These are phyloP conservation scores for Amia ocellicauda DNA, from an alignment of 2,113 vertebrate genomes.

Conservation along the genomic window DNA sequence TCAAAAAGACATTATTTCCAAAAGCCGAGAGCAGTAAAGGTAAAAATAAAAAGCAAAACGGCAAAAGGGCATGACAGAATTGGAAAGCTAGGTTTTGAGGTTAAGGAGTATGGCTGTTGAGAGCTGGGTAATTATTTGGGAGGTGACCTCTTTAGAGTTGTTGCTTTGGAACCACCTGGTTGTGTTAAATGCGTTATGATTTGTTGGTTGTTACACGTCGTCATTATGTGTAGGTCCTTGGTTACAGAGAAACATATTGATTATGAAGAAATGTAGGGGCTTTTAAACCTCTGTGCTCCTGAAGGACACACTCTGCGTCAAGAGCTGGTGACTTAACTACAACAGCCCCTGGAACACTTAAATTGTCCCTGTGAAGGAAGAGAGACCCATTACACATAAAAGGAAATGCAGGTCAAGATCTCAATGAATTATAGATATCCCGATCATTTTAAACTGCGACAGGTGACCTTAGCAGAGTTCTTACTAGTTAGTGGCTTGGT, in stretches of 20 bases:
- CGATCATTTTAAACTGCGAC: neutral
- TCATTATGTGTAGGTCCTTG: conserved; percentile 1
- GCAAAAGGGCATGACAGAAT: no score
- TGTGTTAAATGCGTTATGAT: conserved; percentile 12
- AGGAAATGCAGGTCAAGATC: conserved; percentile 12
- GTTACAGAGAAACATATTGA: conserved; percentile 14
- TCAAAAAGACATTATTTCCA: no score
- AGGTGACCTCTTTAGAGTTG: conserved; percentile 13
- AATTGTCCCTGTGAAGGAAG: neutral
- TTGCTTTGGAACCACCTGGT: neutral
- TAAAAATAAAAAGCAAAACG: no score
- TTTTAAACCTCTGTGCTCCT: conserved; percentile 16
- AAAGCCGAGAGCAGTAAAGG: no score
- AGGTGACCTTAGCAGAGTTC: conserved; percentile 3
- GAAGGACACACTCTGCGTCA: conserved; percentile 6
- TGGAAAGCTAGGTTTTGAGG: neutral
- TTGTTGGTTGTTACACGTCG: conserved; percentile 1
- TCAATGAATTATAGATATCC: neutral
- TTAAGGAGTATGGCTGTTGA: conserved; percentile 4
- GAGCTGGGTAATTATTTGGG: neutral
- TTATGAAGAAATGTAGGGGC: neutral
- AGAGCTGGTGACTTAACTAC: neutral
- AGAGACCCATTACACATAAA: neutral
- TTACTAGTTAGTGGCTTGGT: neutral
- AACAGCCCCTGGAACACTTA: neutral